These are phyloP conservation scores for Parelbella ahira DNA, from an alignment of 2,888 invertebrate species.

Conservation along the genomic window DNA sequence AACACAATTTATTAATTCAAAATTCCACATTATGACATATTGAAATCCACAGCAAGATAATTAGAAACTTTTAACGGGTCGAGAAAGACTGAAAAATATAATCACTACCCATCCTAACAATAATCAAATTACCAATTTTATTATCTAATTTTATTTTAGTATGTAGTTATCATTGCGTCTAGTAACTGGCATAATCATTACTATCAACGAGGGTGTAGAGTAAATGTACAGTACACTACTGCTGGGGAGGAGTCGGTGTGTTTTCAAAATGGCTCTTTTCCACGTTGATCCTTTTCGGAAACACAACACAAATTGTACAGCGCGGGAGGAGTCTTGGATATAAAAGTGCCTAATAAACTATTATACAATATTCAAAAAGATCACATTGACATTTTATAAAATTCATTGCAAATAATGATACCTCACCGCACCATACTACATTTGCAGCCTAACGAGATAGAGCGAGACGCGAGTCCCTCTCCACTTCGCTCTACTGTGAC, in stretches of 20 bases:
- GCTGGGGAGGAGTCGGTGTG: slow-evolving; percentile 85
- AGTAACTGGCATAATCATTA: slow-evolving; percentile 61
- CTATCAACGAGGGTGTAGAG: slow-evolving; percentile 51
- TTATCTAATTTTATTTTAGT: slow-evolving; percentile 54
- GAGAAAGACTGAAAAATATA: slow-evolving; percentile 70
- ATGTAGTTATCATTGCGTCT: slow-evolving; percentile 57
- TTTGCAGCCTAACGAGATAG: slow-evolving; percentile 63
- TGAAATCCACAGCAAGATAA: slow-evolving; percentile 68
- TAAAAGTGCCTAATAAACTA: slow-evolving; percentile 33
- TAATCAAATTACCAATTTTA: slow-evolving; percentile 51
- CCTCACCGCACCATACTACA: slow-evolving; percentile 46
- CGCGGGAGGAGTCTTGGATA: slow-evolving; percentile 44
- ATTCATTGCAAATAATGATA: slow-evolving; percentile 31
- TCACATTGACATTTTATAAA: slow-evolving; percentile 34
- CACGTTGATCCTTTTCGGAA: slow-evolving; percentile 88
- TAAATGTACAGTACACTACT: slow-evolving; percentile 72
- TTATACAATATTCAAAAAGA: slow-evolving; percentile 36
- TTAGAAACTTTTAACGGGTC: slow-evolving; percentile 62
- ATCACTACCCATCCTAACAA: slow-evolving; percentile 64
- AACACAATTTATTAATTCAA: slow-evolving; percentile 70
- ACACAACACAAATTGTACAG: slow-evolving; percentile 90
- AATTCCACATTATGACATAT: slow-evolving; percentile 74
- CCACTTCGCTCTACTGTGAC: slow-evolving; percentile 64
- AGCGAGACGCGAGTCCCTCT: slow-evolving; percentile 33
- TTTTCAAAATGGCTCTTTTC: slow-evolving; percentile 95